Evolutionary conservation across 2,888 invertebrate genomes (phyloP).

Genomic region (Netelia fuscicornis): DNA sequence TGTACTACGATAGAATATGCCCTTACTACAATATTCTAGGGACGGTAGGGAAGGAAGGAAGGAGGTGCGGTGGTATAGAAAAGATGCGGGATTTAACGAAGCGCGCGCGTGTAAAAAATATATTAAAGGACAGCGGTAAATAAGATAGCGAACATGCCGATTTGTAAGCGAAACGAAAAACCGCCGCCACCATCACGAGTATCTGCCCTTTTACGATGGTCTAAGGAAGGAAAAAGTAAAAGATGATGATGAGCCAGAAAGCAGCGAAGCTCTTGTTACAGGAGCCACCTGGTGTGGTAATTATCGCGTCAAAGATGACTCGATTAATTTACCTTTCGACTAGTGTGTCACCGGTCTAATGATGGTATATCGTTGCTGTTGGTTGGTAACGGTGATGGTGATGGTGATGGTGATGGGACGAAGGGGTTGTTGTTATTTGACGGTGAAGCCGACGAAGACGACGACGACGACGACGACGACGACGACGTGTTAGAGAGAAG

Average conservation of each 20-base stretch:
- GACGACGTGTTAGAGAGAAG: conserved; percentile 82
- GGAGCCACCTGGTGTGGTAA: not conserved
- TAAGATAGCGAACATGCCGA: too few relatives aligned
- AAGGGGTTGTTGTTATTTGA: conserved; percentile 75
- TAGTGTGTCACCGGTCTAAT: conserved; percentile 57
- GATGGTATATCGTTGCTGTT: conserved; percentile 71
- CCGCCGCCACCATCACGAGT: too few relatives aligned
- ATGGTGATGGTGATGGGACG: conserved; percentile 73
- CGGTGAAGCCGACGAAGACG: conserved; percentile 70
- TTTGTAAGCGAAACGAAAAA: too few relatives aligned
- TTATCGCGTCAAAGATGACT: conserved; percentile 11
- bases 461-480: conserved; percentile 43
- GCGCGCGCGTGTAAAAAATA: too few relatives aligned
- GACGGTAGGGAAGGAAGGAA: too few relatives aligned
- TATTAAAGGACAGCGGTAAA: too few relatives aligned
- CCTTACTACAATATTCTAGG: too few relatives aligned
- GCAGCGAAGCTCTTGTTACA: not conserved
- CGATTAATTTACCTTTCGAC: conserved; percentile 76
- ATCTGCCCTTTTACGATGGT: too few relatives aligned
- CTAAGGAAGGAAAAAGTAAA: not conserved
- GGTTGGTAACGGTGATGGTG: conserved; percentile 78
- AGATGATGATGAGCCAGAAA: not conserved
- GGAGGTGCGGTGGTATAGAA: too few relatives aligned
- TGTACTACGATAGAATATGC: not conserved
- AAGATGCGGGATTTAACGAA: too few relatives aligned